These are phyloP conservation scores for Chorisops tibialis DNA, from an alignment of 2,888 invertebrate species.

Conservation along the genomic window DNA sequence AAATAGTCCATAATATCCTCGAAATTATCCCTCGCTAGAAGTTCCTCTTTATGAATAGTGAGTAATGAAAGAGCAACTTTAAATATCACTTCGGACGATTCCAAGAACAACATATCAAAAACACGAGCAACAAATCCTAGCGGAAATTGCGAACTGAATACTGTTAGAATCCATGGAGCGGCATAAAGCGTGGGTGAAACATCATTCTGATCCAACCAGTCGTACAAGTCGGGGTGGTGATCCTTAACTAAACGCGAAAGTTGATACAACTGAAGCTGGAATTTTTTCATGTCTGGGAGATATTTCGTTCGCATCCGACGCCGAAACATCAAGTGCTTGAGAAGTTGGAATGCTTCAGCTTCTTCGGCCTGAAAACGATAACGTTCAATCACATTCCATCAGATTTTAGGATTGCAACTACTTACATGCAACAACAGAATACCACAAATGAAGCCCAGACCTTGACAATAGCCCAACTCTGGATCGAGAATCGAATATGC, in stretches of 20 bases:
- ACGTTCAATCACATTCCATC: background rate
- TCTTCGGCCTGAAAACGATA: slow-evolving; percentile 76
- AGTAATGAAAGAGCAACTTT: slow-evolving; percentile 82
- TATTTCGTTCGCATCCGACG: slow-evolving; percentile 85
- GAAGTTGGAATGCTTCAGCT: slow-evolving; percentile 79
- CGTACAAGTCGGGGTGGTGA: slow-evolving; percentile 78
- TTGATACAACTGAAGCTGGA: slow-evolving; percentile 89
- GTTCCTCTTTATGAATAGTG: slow-evolving; percentile 76
- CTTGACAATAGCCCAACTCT: slow-evolving; percentile 96
- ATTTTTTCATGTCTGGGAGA: slow-evolving; percentile 89
- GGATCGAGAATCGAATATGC: slow-evolving; percentile 93
- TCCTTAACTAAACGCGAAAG: slow-evolving; percentile 88
- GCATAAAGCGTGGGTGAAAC: slow-evolving; percentile 93
- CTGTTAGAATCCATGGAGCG: slow-evolving; percentile 93
- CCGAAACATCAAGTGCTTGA: slow-evolving; percentile 89
- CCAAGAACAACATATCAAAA: slow-evolving; percentile 87
- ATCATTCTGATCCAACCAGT: slow-evolving; percentile 82
- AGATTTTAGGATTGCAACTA: background rate
- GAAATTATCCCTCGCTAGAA: slow-evolving; percentile 82
- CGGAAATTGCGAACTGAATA: slow-evolving; percentile 96
- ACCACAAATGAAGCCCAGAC: slow-evolving; percentile 93
- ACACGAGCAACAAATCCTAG: slow-evolving; percentile 92
- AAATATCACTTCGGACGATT: slow-evolving; percentile 87
- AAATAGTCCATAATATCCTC: slow-evolving; percentile 92
- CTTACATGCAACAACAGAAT: slow-evolving; percentile 88